Conservation (phyloP, 2,888 invertebrate species). For the Cinara cedri region DNA sequence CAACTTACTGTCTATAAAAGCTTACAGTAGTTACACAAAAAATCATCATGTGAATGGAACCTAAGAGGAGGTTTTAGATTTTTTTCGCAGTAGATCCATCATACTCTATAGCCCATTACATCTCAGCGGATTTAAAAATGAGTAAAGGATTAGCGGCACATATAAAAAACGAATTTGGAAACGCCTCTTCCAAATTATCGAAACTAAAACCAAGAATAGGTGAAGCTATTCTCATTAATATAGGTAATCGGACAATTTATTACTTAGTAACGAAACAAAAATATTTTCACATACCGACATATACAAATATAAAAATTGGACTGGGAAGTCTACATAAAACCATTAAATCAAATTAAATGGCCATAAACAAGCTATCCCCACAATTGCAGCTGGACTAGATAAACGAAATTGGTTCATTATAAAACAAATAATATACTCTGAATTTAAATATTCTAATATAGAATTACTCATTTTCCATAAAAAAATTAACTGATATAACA, state of each 20-base stretch:
- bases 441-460: background rate
- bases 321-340: too few species aligned
- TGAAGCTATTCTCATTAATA: background rate
- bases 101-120: background rate
- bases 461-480: background rate
- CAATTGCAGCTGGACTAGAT: background rate
- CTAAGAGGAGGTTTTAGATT: too few species aligned
- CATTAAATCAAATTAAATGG: too few species aligned
- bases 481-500: background rate
- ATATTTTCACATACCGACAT: too few species aligned
- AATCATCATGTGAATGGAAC: too few species aligned
- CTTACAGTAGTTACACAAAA: too few species aligned
- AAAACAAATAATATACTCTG: background rate
- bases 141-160: background rate
- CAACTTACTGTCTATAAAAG: too few species aligned
- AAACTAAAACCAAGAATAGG: background rate
- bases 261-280: too few species aligned
- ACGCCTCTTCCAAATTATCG: background rate
- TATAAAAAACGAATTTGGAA: constrained; percentile 1
- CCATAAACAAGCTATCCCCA: too few species aligned
- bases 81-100: too few species aligned
- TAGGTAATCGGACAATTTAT: background rate
- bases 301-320: too few species aligned
- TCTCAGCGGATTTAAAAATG: too few species aligned
- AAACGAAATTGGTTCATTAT: background rate